Evolutionary conservation across 1,140 invertebrate species (phyloP), one percentile per base, ranked within the genome.

Genomic region (Hycleus phaleratus): DNA sequence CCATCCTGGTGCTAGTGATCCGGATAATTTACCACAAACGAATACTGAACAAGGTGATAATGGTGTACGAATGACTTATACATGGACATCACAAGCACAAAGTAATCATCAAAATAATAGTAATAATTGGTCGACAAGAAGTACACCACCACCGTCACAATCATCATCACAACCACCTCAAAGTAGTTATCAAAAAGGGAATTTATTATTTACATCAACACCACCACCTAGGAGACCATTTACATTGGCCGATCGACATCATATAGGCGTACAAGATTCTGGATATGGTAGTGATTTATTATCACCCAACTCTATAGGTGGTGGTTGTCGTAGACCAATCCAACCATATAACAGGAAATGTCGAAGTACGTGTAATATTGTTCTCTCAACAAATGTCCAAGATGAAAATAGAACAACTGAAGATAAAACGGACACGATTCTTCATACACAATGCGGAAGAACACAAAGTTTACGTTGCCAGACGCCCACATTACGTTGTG

Each of bases 291-390:
- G 78, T 49, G 78, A 78, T 53, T 67, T 74, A 43, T 58, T 74
- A 9, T 73, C 74, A 0, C 71, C 74, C 0, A 72, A 65, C 26
- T 73, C 75, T 0, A 73, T 71, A n/a, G 68, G 65, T 2, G 68
- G 65, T 2, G 46, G 56, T 25, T 39, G 26, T 11, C 66, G 74
- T 18, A 59, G 70, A 38, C 48, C 68, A 0, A 59, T 72, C 0
- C 74, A 76, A n/a, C 72, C 74, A 0, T 71, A 67, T 47, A 68
- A 71, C 49, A 69, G 62, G 25, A 72, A 73, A 51, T 86, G 84
- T 58, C 81, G 78, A 46, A 87, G 84, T 68, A 86, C 85, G 0
- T 86, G 82, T 64, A 87, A 80, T 64, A 87, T 87, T 40, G 77
- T 83, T 6, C 68, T 83, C n/a, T 78, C 80, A 0, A 73, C 79